Conservation (phyloP, 2,113 vertebrate species). For the Xiphophorus couchianus region DNA sequence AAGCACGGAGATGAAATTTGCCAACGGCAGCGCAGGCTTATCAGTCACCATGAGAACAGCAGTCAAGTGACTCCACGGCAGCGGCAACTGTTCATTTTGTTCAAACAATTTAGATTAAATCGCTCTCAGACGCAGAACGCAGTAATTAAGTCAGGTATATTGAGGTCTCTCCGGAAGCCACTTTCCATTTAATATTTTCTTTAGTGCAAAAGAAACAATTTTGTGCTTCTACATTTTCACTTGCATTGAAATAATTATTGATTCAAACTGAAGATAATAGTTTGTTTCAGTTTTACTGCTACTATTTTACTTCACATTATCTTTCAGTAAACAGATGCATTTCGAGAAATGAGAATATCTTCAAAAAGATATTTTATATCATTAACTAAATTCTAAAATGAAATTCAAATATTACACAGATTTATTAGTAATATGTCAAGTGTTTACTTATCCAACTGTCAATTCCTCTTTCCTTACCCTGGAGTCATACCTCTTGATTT, state of each 20-base stretch:
- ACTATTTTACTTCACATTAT: not conserved
- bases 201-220: not conserved
- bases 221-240: not conserved
- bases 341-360: not conserved
- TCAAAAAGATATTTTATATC: not conserved
- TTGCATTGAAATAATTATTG: not conserved
- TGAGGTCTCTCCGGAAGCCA: not conserved
- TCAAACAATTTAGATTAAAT: not conserved
- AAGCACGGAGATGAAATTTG: constrained; percentile 32
- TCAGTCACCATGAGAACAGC: constrained; percentile 58
- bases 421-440: not conserved
- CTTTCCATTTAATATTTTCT: not conserved
- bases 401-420: not conserved
- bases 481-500: not conserved
- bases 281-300: not conserved
- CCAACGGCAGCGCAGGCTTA: constrained; percentile 23
- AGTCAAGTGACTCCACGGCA: constrained; percentile 28
- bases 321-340: not conserved
- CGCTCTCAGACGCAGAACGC: not conserved
- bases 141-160: not conserved
- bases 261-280: not conserved
- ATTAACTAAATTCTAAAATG: not conserved
- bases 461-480: not conserved
- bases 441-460: not conserved
- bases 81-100: not conserved